Percentiles rank a stretch among this genome's conserved stretches.
These are phyloP conservation scores for Xyrichtys novacula DNA, from an alignment of 2,797 vertebrate species.

Conservation along the genomic window DNA sequence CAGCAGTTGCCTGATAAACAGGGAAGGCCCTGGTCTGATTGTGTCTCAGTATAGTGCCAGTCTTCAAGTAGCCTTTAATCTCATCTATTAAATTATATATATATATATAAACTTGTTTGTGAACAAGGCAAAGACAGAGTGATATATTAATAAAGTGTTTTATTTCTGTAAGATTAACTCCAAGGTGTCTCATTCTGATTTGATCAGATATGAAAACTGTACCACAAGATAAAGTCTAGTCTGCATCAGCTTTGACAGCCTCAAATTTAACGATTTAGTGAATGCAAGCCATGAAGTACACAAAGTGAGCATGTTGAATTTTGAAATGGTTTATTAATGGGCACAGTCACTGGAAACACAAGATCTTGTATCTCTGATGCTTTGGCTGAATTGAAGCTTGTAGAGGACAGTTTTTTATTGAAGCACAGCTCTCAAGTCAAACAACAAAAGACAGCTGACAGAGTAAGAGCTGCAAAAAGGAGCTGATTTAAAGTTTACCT, in stretches of 20 bases:
- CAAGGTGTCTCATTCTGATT: constrained; percentile 45
- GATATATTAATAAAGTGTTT: constrained; percentile 87
- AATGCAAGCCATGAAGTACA: constrained; percentile 17
- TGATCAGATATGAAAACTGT: neutral
- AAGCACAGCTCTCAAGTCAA: neutral
- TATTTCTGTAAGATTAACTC: constrained; percentile 88
- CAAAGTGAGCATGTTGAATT: neutral
- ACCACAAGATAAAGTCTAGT: too few relatives aligned
- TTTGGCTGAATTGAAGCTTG: constrained; percentile 16
- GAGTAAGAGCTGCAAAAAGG: neutral
- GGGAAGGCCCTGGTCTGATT: constrained; percentile 79
- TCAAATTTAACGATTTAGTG: too few relatives aligned
- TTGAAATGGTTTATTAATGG: constrained; percentile 53
- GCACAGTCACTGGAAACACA: constrained; percentile 18
- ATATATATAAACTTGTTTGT: constrained; percentile 86
- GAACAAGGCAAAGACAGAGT: constrained; percentile 75
- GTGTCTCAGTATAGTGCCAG: constrained; percentile 89
- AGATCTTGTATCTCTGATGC: constrained; percentile 1
- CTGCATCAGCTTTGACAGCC: too few relatives aligned
- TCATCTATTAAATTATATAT: constrained; percentile 81
- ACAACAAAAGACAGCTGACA: constrained; percentile 3
- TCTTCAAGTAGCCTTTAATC: constrained; percentile 85
- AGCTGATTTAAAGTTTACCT: neutral
- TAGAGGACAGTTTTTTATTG: neutral
- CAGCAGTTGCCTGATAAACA: constrained; percentile 76